Conservation (phyloP, 2,797 vertebrate species). For the Paratrypauchen microcephalus region DNA sequence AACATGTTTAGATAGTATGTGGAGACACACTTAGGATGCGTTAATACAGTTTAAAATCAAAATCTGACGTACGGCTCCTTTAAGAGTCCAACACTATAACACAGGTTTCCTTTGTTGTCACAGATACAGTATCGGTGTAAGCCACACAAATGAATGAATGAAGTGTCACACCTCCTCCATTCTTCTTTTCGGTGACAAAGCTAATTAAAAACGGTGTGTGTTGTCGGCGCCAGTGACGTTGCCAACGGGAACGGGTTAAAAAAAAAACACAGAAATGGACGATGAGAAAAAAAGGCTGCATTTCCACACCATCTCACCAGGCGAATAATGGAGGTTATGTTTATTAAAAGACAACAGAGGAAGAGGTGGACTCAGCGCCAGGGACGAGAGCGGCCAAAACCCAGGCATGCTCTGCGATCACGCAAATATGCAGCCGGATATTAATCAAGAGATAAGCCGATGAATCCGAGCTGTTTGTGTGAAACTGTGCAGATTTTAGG, state of each 20-base stretch:
- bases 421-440: conserved; percentile 45
- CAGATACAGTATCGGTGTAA: neutral
- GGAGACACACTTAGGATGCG: no score
- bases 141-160: neutral
- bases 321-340: conserved; percentile 72
- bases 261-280: conserved; percentile 47
- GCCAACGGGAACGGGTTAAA: conserved; percentile 58
- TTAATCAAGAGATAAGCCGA: conserved; percentile 64
- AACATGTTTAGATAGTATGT: no score
- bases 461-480: conserved; percentile 42
- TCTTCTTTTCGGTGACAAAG: conserved; percentile 53
- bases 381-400: conserved; percentile 49
- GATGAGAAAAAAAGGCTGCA: conserved; percentile 69
- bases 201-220: conserved; percentile 72
- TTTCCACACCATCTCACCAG: conserved; percentile 67
- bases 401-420: conserved; percentile 50
- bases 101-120: neutral
- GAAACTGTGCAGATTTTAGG: conserved; percentile 10
- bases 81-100: neutral
- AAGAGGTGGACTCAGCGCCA: conserved; percentile 56
- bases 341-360: conserved; percentile 72
- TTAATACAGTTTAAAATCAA: no score
- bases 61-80: neutral
- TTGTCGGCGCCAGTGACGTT: conserved; percentile 55
- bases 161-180: conserved; percentile 1